phyloP scores from a whole-genome alignment of 2,797 vertebrate genomes.

The Serranus cabrilla region DNA sequence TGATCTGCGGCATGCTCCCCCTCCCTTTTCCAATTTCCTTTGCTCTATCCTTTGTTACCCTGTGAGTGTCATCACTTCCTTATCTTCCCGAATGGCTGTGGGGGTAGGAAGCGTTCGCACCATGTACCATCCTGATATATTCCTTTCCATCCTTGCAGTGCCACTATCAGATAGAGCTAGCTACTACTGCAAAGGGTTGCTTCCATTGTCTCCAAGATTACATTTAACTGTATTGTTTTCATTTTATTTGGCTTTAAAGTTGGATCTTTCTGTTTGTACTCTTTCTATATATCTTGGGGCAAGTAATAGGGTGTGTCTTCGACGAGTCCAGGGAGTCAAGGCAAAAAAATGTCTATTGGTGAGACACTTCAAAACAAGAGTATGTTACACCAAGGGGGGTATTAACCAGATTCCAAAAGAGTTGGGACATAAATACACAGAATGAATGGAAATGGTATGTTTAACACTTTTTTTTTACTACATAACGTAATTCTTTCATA shows the following conservation, averaged over 20 bases:
- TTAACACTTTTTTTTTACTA: no score
- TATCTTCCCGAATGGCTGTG: conserved; percentile 68
- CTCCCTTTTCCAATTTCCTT: conserved; percentile 77
- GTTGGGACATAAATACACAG: no score
- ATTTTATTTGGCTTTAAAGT: conserved; percentile 37
- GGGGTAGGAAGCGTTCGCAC: conserved; percentile 44
- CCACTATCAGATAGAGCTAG: conserved; percentile 63
- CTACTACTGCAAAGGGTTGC: conserved; percentile 24
- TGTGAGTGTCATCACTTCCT: conserved; percentile 73
- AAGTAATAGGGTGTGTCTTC: not conserved
- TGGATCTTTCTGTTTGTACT: not conserved
- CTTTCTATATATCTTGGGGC: conserved; percentile 24
- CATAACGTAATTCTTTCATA: no score
- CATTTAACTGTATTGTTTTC: conserved; percentile 44
- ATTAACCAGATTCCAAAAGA: no score
- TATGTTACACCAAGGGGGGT: not conserved
- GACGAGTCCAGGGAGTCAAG: not conserved
- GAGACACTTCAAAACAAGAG: not conserved
- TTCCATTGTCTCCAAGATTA: conserved; percentile 47
- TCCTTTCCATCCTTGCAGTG: conserved; percentile 39
- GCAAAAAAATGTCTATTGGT: not conserved
- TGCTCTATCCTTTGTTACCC: conserved; percentile 71
- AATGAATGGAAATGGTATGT: no score
- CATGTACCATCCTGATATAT: conserved; percentile 70
- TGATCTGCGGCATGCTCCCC: conserved; percentile 47